Evolutionary conservation across 37 sponge, comb jelly and placozoan species (phyloP), one percentile per base, ranked within the genome.

Genomic region (Petrosia ficiformis): DNA sequence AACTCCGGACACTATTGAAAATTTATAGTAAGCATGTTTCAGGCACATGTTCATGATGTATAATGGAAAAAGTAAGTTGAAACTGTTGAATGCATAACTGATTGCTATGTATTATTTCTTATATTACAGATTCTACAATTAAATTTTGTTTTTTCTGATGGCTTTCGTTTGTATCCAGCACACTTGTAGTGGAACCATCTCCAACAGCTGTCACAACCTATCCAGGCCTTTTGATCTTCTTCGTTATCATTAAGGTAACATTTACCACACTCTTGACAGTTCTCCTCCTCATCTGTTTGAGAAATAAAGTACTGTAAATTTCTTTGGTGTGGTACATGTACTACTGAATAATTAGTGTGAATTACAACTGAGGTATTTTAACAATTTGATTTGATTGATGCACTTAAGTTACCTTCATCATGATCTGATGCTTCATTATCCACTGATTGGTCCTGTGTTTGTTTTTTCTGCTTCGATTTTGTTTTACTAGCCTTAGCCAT

Each of bases 181-280:
- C n/a, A n/a, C n/a, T n/a, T n/a, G n/a, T n/a, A n/a, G n/a, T n/a
- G n/a, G n/a, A n/a, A n/a, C n/a, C n/a, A n/a, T n/a, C n/a, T n/a
- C n/a, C n/a, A n/a, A n/a, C 57, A 54, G 57, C 57, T 63, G 31
- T 63, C 19, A 14, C 65, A 63, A 8, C 65, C 65, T 5, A 63
- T 63, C 65, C 65, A 63, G 33, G 28, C 31, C 16, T 63, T 63
- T 6, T 6, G 33, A 63, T 63, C 65, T 32, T 14, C 65, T 32
- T 63, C 65, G 28, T 5, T 33, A 30, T 5, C 10, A 6, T 14
- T 8, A 14, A 30, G 57, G 57, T 22, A 54, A 22, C 57, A 5
- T 63, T 33, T 32, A 32, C 65, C 31, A 33, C 16, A 63, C 28
- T 32, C 28, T 63, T 32, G 31, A 5, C 8, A 5, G 31, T 8